Conservation (phyloP, 2,113 vertebrate species). For the Corvus moneduloides region DNA sequence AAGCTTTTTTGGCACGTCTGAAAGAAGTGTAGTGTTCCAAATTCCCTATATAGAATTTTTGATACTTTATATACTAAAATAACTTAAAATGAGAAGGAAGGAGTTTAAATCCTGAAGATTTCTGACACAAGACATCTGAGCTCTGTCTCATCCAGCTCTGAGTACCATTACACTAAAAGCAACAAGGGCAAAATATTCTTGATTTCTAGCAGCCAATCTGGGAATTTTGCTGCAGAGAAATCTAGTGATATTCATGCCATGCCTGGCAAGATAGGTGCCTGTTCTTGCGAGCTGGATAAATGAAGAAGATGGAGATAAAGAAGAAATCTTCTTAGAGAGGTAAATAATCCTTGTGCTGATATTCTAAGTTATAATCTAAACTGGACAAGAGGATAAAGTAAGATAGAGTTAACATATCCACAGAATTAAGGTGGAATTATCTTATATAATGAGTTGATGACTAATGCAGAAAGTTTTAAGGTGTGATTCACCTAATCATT, state of each 20-base stretch:
- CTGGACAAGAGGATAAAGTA: background rate
- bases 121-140: rapidly evolving
- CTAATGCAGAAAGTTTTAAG: background rate
- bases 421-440: background rate
- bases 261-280: background rate
- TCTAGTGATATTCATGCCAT: background rate
- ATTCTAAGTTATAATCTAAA: background rate
- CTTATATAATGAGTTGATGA: background rate
- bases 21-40: background rate
- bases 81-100: background rate
- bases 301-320: background rate
- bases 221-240: background rate
- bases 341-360: background rate
- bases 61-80: background rate
- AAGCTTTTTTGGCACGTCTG: background rate
- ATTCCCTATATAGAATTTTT: background rate
- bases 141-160: background rate
- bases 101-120: background rate
- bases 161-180: background rate
- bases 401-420: background rate
- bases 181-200: background rate
- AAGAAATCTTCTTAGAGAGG: background rate
- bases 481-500: background rate
- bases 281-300: background rate
- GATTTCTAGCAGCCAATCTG: background rate